A percentile compares a stretch with the other conserved stretches of the same genome.
Conservation (phyloP, 2,888 invertebrate species). For the Rhagium mordax region DNA sequence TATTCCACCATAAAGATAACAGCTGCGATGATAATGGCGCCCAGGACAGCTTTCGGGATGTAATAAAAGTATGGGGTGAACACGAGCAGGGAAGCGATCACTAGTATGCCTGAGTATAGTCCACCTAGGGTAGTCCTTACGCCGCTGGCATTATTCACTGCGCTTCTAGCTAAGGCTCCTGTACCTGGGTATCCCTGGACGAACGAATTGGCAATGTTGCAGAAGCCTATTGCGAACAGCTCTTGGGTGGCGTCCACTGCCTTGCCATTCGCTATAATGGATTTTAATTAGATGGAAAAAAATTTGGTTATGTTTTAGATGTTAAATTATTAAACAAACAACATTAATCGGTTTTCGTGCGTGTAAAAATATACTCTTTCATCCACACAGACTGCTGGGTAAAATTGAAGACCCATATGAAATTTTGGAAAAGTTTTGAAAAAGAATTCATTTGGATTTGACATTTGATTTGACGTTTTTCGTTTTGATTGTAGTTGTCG, state of each 20-base stretch:
- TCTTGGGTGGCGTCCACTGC: conserved; percentile 93
- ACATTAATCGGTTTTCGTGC: too few relatives aligned
- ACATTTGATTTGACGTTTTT: too few relatives aligned
- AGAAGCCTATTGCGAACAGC: conserved; percentile 87
- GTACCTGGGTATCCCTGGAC: conserved; percentile 90
- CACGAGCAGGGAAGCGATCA: conserved; percentile 87
- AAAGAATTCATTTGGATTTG: too few relatives aligned
- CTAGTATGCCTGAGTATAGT: conserved; percentile 85
- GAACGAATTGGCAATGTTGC: conserved; percentile 89
- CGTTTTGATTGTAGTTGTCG: too few relatives aligned
- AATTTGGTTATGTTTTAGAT: too few relatives aligned
- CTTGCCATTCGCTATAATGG: conserved; percentile 78
- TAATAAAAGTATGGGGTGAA: conserved; percentile 91
- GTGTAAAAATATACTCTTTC: too few relatives aligned
- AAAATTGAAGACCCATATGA: too few relatives aligned
- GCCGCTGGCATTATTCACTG: conserved; percentile 92
- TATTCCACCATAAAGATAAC: conserved; percentile 94
- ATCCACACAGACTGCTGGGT: too few relatives aligned
- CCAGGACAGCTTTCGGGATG: conserved; percentile 88
- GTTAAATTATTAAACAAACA: too few relatives aligned
- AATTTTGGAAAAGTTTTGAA: too few relatives aligned
- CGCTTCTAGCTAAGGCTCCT: conserved; percentile 88
- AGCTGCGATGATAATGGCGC: conserved; percentile 93
- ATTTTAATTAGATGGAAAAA: too few relatives aligned
- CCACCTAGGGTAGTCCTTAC: conserved; percentile 90